Conservation (phyloP, 53 echinoderm and acorn worm species). For the Arbacia lixula region DNA sequence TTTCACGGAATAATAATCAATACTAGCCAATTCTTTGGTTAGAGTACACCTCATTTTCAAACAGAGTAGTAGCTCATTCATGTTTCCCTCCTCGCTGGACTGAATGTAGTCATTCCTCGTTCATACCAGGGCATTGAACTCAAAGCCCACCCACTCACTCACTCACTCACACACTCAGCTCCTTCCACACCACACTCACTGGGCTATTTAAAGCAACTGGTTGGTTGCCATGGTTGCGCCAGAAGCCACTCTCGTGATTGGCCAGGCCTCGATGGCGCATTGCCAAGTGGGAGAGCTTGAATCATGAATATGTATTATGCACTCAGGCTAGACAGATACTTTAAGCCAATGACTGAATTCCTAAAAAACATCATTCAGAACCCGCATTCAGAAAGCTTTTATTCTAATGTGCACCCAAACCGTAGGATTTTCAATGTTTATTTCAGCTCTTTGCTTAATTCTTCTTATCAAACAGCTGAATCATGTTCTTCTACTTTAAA, state of each 20-base stretch:
- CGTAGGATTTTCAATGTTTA: too few relatives aligned
- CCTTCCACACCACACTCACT: conserved; percentile 22
- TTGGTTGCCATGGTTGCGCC: conserved; percentile 43
- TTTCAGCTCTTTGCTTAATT: too few relatives aligned
- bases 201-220: conserved; percentile 15
- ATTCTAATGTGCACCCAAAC: too few relatives aligned
- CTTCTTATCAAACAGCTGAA: too few relatives aligned
- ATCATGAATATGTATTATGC: conserved; percentile 43
- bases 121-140: conserved; percentile 45
- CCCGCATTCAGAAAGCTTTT: too few relatives aligned
- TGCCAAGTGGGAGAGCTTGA: conserved; percentile 22
- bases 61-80: too few relatives aligned
- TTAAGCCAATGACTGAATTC: conserved; percentile 20
- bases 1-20: too few relatives aligned
- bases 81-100: too few relatives aligned
- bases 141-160: conserved; percentile 37
- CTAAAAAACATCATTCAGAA: conserved; percentile 27
- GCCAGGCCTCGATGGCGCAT: conserved; percentile 5
- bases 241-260: conserved; percentile 29
- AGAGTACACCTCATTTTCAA: too few relatives aligned
- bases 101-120: too few relatives aligned
- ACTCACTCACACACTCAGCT: conserved; percentile 10
- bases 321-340: conserved; percentile 9
- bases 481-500: too few relatives aligned
- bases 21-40: too few relatives aligned